Percentiles rank a stretch among this genome's conserved stretches.
Conservation (phyloP, 37 sponge, comb jelly and placozoan species). For the Geodia barretti region DNA sequence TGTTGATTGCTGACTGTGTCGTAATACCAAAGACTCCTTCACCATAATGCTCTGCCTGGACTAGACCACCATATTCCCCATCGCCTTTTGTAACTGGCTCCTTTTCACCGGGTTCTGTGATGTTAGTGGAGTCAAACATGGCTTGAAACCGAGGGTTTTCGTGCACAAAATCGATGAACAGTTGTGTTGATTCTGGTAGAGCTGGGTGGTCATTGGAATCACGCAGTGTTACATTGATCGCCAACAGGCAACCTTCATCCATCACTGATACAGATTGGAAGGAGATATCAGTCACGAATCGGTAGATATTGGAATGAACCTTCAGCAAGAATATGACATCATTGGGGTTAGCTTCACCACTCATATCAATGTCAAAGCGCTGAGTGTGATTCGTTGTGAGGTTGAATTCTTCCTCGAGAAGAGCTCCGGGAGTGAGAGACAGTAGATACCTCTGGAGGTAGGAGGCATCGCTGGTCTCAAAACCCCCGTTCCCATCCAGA, state of each 20-base stretch:
- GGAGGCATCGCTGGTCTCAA: constrained; percentile 61
- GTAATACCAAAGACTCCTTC: constrained; percentile 45
- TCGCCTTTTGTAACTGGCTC: constrained; percentile 19
- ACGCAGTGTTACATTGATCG: constrained; percentile 28
- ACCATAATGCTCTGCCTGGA: constrained; percentile 33
- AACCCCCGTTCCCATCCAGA: constrained; percentile 70
- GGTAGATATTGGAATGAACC: constrained; percentile 44
- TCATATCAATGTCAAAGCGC: constrained; percentile 50
- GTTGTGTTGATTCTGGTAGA: constrained; percentile 4
- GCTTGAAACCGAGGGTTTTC: constrained; percentile 40
- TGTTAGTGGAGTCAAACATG: constrained; percentile 39
- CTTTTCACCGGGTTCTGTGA: constrained; percentile 21
- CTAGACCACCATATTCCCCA: constrained; percentile 58
- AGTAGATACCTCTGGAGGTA: constrained; percentile 51
- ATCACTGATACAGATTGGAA: constrained; percentile 19
- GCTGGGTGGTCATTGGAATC: constrained; percentile 15
- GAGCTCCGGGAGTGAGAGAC: constrained; percentile 5
- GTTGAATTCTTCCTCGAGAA: not conserved
- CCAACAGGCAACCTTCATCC: constrained; percentile 19
- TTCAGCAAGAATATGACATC: constrained; percentile 73
- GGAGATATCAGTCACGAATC: constrained; percentile 18
- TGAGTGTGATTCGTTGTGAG: constrained; percentile 8
- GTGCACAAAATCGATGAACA: constrained; percentile 59
- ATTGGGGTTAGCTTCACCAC: constrained; percentile 56
- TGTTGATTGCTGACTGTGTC: constrained; percentile 22